Base-by-base conservation (phyloP, 2,888 invertebrate species). In the Xylocampa areola region DNA sequence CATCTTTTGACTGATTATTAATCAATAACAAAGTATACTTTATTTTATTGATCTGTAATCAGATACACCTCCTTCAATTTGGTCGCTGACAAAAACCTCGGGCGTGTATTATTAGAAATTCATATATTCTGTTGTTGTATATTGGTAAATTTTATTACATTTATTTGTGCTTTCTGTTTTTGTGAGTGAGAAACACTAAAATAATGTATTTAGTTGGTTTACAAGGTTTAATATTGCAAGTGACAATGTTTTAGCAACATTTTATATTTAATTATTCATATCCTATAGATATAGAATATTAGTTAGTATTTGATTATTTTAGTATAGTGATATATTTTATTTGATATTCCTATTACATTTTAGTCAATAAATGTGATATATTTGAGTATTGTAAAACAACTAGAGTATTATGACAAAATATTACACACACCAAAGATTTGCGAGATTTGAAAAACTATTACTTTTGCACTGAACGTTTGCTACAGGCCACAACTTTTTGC, bases 351-450 rank as follows among this genome's bases (percentile, higher is more conserved):
- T 74, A 65, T 55, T 65, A 63, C 10, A 52, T 51, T 63, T 64
- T 64, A 74, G 74, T 76, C 59, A 57, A 44, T 29, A 29, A 43
- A 53, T 63, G 76, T 74, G 74, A 76, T 76, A 58, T 60, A 60
- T 47, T 64, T 30, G 25, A 57, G 40, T 59, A 57, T 47, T 59
- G 47, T 25, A 8, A 47, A 49, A 11, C 37, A 6, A 36, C 25
- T 67, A 35, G 19, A 53, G 49, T 67, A 61, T 54, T 49, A 35
- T 59, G 45, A 39, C 13, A 13, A 35, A 40, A 17, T 30, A 33
- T 16, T 37, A 45, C 14, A 54, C 39, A 52, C 52, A 29, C 73
- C 74, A 73, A 73, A 73, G 63, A 63, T 51, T 33, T 30, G 44
- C 17, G 39, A 45, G 29, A 53, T 50, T 35, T 33, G 27, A 25